Base-by-base conservation (phyloP, 2,113 vertebrate species). In the Pionites leucogaster region DNA sequence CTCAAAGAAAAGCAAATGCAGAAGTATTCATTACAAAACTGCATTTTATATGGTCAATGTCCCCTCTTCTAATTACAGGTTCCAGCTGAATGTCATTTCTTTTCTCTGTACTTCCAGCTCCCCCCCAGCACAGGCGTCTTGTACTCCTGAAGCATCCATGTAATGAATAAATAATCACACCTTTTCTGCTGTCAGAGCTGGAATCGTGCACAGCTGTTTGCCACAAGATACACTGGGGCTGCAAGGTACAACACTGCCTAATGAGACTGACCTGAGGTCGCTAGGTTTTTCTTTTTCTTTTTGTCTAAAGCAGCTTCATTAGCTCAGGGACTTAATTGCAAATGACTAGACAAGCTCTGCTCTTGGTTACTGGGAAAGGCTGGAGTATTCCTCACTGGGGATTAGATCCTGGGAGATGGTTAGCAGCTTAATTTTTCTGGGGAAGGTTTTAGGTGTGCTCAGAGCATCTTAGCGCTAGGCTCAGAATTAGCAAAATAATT, bases 121-220 rank as follows among this genome's bases (percentile, higher is more conserved):
- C 37, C 90, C 78, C 78, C 14, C 80, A 95, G 91, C 93, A 79
- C 5, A 82, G 60, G 50, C 59, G 0, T 47, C 72, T 91, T 1
- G 1, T 57, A 2, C 63, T 97, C 91, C 90, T 94, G 88, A 74
- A 95, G 92, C 59, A 39, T 93, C 81, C 82, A 47, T 8, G 53
- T 91, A 93, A 96, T 96, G 96, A 96, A 97, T 96, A 97, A 97
- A 94, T 97, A 96, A 97, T 94, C 89, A 79, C 82, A 92, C 87
- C 79, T 80, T 92, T 97, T 96, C 76, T 92, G 93, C 95, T 97
- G 92, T 94, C 95, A 95, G 80, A 95, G 92, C 94, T 90, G 90
- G 95, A 96, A 96, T 65, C 84, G 62, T 64, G 87, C 82, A 82
- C 95, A 97, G 95, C 93, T 97, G 92, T 96, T 95, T 95, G 94